Conservation (phyloP, 30 jellyfish, hydroid and myxozoan species). For the Cassiopea xamachana region DNA sequence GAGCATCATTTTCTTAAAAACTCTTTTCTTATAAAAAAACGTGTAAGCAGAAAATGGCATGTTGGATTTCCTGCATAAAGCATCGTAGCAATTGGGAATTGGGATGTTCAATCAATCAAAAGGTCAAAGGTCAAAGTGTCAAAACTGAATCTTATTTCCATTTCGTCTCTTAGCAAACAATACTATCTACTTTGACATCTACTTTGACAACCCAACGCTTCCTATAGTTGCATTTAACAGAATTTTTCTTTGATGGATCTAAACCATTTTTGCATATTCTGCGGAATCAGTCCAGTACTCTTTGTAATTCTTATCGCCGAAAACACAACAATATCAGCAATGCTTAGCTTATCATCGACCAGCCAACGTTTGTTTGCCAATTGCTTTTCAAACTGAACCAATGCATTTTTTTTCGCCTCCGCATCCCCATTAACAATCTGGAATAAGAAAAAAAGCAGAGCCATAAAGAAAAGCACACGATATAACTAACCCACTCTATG, state of each 20-base stretch:
- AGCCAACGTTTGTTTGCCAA: slow-evolving; percentile 62
- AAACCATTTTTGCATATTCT: slow-evolving; percentile 80
- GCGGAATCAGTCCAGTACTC: slow-evolving; percentile 44
- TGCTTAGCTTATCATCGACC: slow-evolving; percentile 33
- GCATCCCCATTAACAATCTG: slow-evolving; percentile 66
- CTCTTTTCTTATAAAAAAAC: too few relatives aligned
- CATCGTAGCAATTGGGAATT: too few relatives aligned
- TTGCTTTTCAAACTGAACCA: slow-evolving; percentile 46
- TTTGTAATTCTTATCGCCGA: slow-evolving; percentile 57
- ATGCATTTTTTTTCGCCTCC: slow-evolving; percentile 59
- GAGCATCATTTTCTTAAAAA: too few relatives aligned
- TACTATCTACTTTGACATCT: neutral
- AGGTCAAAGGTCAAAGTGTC: too few relatives aligned
- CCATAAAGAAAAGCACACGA: too few relatives aligned
- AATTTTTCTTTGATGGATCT: slow-evolving; percentile 14
- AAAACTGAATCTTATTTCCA: too few relatives aligned
- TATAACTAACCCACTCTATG: too few relatives aligned
- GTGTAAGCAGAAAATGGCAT: too few relatives aligned
- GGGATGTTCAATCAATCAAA: too few relatives aligned
- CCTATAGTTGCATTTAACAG: neutral
- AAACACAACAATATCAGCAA: slow-evolving; percentile 82
- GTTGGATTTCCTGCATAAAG: too few relatives aligned
- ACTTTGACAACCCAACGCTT: neutral
- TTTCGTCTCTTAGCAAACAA: too few relatives aligned
- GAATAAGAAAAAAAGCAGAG: neutral